Evolutionary conservation across 2,888 invertebrate genomes (phyloP).

Genomic region (Cistogaster globosa): DNA sequence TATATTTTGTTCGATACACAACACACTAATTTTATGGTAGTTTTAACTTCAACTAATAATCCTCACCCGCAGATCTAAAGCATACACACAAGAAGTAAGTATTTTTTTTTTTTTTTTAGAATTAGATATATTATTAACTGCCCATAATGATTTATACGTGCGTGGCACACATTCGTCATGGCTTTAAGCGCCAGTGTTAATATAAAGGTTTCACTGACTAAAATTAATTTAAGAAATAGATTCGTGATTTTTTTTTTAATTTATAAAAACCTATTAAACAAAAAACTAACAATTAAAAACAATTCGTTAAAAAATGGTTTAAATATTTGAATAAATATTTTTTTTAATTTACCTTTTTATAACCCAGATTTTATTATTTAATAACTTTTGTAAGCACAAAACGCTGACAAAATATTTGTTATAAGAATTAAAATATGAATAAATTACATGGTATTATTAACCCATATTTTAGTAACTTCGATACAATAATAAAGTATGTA

Average conservation of each 20-base stretch:
- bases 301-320: too few relatives aligned
- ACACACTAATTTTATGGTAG: constrained; percentile 64
- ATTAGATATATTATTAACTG: constrained; percentile 60
- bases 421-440: too few relatives aligned
- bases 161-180: constrained; percentile 70
- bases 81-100: neutral
- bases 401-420: too few relatives aligned
- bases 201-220: constrained; percentile 24
- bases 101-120: constrained; percentile 1
- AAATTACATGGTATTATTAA: too few relatives aligned
- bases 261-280: neutral
- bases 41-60: constrained; percentile 45
- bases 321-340: neutral
- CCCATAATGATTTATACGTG: constrained; percentile 70
- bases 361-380: too few relatives aligned
- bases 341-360: too few relatives aligned
- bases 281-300: neutral
- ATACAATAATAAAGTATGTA: too few relatives aligned
- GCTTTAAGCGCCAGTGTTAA: constrained; percentile 65
- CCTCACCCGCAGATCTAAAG: constrained; percentile 51
- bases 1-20: constrained; percentile 27
- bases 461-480: too few relatives aligned
- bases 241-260: neutral
- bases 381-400: too few relatives aligned
- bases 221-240: neutral